Base-by-base conservation (phyloP, 2,888 invertebrate genomes). In the Drosophila anomelani region DNA sequence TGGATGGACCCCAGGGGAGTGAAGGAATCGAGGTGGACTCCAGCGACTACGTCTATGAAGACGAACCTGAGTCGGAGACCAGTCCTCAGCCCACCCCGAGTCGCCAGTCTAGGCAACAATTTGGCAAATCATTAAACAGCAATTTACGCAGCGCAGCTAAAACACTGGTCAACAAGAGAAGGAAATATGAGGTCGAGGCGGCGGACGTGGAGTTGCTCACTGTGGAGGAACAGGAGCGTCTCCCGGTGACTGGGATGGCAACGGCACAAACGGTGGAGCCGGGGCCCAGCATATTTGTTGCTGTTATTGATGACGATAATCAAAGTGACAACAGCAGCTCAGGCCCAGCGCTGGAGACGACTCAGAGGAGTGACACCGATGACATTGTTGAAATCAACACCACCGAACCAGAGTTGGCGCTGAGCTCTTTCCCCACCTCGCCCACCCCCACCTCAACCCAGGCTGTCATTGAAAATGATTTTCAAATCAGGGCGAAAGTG, bases 41-140 rank as follows among this genome's bases (percentile, higher is more conserved):
- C 78, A 79, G 76, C 72, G 87, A 86, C 80, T 86, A 89, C 81
- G 89, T 79, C 54, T 83, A 81, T 74, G 74, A 69, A 44, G 67
- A 67, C 67, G 79, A 63, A 34, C 51, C 58, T 44, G 72, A 54
- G 39, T 32, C 59, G 56, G 68, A 43, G 44, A 20, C 32, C 26
- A 39, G 44, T 26, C 47, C n/a, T 7, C 41, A 49, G 41, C 46
- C 41, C n/a, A 60, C 20, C n/a, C 49, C n/a, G 10, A 47, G 51
- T n/a, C 39, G 64, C 23, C 67, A 54, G 64, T 61, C 59, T 75
- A 54, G 77, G 74, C 85, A 77, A 79, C 80, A 84, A 88, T 85
- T 88, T 89, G 89, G 90, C 88, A 91, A 91, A 82, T 88, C 90
- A 91, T 90, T 91, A 90, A 91, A 91, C 85, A 87, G 79, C 85